Base-by-base conservation (phyloP, 2,113 vertebrate genomes). In the Gymnorhina tibicen region DNA sequence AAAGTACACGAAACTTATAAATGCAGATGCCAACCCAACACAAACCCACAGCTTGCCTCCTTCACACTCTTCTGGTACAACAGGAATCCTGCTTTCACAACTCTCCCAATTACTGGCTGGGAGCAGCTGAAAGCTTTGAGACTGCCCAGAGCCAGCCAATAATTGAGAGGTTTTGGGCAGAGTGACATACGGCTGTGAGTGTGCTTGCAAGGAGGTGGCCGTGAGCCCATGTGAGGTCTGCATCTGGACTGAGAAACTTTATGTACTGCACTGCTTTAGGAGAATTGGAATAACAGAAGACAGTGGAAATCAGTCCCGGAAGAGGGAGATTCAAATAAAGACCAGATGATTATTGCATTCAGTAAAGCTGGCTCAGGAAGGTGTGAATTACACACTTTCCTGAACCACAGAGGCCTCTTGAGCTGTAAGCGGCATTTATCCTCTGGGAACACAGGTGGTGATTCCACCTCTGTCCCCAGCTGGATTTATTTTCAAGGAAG, bases 341-440 rank as follows among this genome's bases (percentile, higher is more conserved):
- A 93, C 92, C 87, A 92, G 92, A 91, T 95, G 85, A 97, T 95
- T 96, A 96, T 70, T 96, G 82, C 95, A 96, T 96, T 95, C 95
- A 95, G 91, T 92, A 90, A 97, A 96, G 92, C 95, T 96, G 96
- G 95, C 93, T 96, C 95, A 93, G 67, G 95, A 91, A 97, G 91
- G 96, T 96, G 95, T 96, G 93, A 96, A 97, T 97, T 97, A 95
- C 96, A 97, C 95, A 96, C 95, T 97, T 96, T 37, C 95, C 95
- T 95, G 92, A 85, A 88, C 96, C 96, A 93, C 91, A 94, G 90
- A 95, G 95, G 93, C 95, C 96, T 96, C 93, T 96, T 92, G 95
- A 95, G 90, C 91, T 91, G 63, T 96, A 93, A 91, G 95, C 93
- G 84, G 92, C 90, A 90, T 88, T 95, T 53, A 37, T 94, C 95